Percentiles rank a stretch among this genome's conserved stretches.
These are phyloP conservation scores for Ctenopoma multispine DNA, from an alignment of 2,797 vertebrate genomes.

Conservation along the genomic window DNA sequence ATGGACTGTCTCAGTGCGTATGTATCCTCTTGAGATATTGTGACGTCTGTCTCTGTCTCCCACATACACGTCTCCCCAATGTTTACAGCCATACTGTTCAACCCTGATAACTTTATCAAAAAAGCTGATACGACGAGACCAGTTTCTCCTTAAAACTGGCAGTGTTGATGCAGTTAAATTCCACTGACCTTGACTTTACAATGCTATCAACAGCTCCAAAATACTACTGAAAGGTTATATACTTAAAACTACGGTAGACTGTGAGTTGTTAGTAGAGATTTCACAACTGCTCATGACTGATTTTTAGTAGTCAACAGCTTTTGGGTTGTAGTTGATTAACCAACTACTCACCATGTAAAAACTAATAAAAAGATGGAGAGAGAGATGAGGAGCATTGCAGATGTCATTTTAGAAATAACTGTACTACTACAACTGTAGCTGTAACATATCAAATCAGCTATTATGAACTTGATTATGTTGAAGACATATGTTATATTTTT, in stretches of 20 bases:
- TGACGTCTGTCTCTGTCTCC: constrained; percentile 67
- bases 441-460: not conserved
- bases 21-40: constrained; percentile 61
- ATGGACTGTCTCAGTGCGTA: constrained; percentile 55
- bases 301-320: not conserved
- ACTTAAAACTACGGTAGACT: not conserved
- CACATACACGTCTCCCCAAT: constrained; percentile 45
- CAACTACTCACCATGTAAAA: not conserved
- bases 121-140: constrained; percentile 53
- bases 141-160: constrained; percentile 41
- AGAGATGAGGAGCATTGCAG: not conserved
- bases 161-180: constrained; percentile 55
- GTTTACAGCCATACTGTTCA: constrained; percentile 64
- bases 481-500: not conserved
- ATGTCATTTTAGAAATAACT: not conserved
- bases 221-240: not conserved
- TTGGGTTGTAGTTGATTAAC: not conserved
- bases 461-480: not conserved
- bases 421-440: not conserved
- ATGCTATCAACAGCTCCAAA: constrained; percentile 5
- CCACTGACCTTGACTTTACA: constrained; percentile 52
- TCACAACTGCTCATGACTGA: not conserved
- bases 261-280: not conserved
- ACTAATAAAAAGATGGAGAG: not conserved
- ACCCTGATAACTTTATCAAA: constrained; percentile 75